Conservation (phyloP, 2,888 invertebrate species). For the Epirrita christyi region DNA sequence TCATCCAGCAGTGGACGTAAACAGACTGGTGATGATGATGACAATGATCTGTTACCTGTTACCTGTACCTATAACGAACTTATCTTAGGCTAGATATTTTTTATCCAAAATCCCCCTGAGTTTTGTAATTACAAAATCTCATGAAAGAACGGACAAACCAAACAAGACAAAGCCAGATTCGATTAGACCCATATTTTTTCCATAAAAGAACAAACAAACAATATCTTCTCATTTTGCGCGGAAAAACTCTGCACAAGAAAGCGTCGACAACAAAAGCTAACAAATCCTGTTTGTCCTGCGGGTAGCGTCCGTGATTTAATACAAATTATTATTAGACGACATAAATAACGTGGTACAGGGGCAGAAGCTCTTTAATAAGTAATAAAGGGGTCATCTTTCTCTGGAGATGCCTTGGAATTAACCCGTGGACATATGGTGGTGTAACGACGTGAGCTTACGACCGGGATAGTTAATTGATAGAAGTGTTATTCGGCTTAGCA, state of each 20-base stretch:
- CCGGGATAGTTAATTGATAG: constrained; percentile 42
- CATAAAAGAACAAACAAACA: constrained; percentile 60
- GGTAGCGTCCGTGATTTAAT: constrained; percentile 82
- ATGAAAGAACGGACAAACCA: constrained; percentile 12
- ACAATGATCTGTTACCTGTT: too few species aligned
- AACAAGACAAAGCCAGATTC: constrained; percentile 29
- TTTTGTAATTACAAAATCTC: constrained; percentile 36
- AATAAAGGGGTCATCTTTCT: constrained; percentile 84
- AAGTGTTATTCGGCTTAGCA: constrained; percentile 34
- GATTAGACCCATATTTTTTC: constrained; percentile 52
- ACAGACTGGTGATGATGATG: too few species aligned
- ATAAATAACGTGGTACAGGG: constrained; percentile 80
- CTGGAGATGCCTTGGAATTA: constrained; percentile 66
- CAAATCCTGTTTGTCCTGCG: constrained; percentile 81
- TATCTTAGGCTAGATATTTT: too few species aligned
- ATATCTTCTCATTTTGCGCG: constrained; percentile 63
- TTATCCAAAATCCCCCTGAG: background rate
- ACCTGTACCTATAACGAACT: too few species aligned
- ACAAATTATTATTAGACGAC: constrained; percentile 85
- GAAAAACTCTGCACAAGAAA: constrained; percentile 53
- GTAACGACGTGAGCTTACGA: constrained; percentile 45
- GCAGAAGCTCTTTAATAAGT: constrained; percentile 81
- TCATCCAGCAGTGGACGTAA: too few species aligned
- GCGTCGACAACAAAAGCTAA: constrained; percentile 78
- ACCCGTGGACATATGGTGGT: constrained; percentile 70